These are phyloP conservation scores for Drosophila fulvimacula DNA, from an alignment of 2,888 invertebrate species.

Conservation along the genomic window DNA sequence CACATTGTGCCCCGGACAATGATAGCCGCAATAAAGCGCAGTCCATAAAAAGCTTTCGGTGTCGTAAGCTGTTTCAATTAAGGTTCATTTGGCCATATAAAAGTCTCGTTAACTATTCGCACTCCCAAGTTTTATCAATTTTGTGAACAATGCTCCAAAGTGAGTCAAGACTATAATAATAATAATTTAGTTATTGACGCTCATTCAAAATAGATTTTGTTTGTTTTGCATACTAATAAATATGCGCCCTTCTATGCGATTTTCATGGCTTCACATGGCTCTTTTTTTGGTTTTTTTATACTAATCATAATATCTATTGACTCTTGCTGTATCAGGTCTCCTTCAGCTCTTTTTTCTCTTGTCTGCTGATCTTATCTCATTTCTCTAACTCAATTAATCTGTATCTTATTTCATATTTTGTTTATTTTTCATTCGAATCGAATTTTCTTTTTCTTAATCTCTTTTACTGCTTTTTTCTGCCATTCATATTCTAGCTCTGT, in stretches of 20 bases:
- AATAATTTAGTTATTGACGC: background rate
- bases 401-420: background rate
- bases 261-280: background rate
- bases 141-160: background rate
- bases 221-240: background rate
- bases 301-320: background rate
- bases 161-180: conserved; percentile 1
- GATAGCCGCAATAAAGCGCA: background rate
- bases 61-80: conserved; percentile 20
- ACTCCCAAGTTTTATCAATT: background rate
- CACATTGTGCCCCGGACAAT: conserved; percentile 6
- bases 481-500: background rate
- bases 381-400: background rate
- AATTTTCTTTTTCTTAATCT: background rate
- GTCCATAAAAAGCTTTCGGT: conserved; percentile 1
- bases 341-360: background rate
- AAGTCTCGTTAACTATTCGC: conserved; percentile 2
- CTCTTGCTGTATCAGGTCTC: background rate
- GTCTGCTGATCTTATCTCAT: background rate
- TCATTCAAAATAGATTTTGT: background rate
- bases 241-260: conserved; percentile 15
- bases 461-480: background rate
- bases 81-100: conserved; percentile 9
- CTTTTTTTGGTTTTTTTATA: background rate
- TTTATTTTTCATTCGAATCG: background rate